A percentile compares a stretch with the other conserved stretches of the same genome.
Evolutionary conservation across 2,888 invertebrate species (phyloP).

Genomic region (Oligia latruncula): DNA sequence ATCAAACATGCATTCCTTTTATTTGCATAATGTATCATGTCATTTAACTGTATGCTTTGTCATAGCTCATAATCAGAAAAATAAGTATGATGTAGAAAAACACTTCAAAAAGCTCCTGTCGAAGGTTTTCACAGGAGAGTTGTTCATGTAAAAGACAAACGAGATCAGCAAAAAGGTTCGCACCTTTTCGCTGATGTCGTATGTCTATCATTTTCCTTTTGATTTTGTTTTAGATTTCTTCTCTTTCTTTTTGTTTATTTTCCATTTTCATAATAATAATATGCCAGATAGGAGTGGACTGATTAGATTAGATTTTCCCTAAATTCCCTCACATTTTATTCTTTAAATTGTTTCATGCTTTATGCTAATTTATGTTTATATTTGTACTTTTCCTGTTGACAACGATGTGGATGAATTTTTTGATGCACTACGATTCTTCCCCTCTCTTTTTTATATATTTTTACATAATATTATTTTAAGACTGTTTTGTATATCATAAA

Average conservation of each 20-base stretch:
- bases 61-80: not conserved
- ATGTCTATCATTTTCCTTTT: no score
- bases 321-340: not conserved
- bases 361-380: not conserved
- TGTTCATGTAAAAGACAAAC: constrained; percentile 36
- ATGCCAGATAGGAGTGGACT: not conserved
- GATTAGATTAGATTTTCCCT: not conserved
- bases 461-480: no score
- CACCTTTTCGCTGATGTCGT: no score
- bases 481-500: no score
- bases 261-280: not conserved
- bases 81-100: not conserved
- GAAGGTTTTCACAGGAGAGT: not conserved
- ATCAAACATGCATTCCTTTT: not conserved
- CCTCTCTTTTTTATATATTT: no score
- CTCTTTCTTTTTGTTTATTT: not conserved
- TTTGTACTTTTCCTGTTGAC: no score
- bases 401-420: no score
- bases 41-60: not conserved
- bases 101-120: not conserved
- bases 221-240: no score
- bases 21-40: not conserved
- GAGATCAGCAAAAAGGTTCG: not conserved
- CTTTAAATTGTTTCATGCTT: not conserved
- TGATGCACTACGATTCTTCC: no score